A percentile compares a stretch with the other conserved stretches of the same genome.
phyloP scores from a whole-genome alignment of 2,888 invertebrate species.

The Xestia sexstrigata region DNA sequence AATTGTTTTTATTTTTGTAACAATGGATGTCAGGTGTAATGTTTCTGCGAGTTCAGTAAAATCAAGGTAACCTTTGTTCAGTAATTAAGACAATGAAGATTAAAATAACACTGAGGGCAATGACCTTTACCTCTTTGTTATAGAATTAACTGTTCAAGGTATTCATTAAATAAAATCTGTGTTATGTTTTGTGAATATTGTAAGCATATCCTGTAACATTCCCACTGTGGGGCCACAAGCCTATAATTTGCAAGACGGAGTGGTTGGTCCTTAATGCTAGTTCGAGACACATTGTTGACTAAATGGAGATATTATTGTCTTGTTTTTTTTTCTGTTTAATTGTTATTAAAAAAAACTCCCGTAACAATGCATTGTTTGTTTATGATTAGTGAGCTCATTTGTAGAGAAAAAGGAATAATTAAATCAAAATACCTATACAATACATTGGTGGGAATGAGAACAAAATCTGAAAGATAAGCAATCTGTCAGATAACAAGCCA shows the following conservation, averaged over 20 bases:
- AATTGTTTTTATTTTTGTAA: conserved; percentile 31
- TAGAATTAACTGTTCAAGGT: neutral
- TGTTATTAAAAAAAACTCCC: neutral
- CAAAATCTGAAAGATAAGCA: conserved; percentile 2
- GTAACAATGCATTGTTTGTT: neutral
- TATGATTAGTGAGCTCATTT: neutral
- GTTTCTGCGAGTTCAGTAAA: conserved; percentile 7
- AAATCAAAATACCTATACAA: neutral
- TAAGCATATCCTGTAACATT: neutral
- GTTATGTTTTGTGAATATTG: neutral
- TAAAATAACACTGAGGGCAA: conserved; percentile 20
- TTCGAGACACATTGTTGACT: neutral
- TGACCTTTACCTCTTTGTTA: conserved; percentile 16
- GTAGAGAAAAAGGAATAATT: neutral
- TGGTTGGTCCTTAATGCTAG: too few species aligned
- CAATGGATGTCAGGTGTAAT: conserved; percentile 32
- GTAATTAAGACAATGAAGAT: conserved; percentile 30
- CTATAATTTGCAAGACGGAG: neutral
- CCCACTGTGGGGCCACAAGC: neutral
- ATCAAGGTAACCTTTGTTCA: conserved; percentile 41
- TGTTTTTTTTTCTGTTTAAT: neutral
- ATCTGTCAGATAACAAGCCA: conserved; percentile 20
- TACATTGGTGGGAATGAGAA: neutral
- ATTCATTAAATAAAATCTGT: neutral
- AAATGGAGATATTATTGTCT: neutral